Base-by-base conservation (phyloP, 1,140 invertebrate species). In the Drosophila tsacasi region DNA sequence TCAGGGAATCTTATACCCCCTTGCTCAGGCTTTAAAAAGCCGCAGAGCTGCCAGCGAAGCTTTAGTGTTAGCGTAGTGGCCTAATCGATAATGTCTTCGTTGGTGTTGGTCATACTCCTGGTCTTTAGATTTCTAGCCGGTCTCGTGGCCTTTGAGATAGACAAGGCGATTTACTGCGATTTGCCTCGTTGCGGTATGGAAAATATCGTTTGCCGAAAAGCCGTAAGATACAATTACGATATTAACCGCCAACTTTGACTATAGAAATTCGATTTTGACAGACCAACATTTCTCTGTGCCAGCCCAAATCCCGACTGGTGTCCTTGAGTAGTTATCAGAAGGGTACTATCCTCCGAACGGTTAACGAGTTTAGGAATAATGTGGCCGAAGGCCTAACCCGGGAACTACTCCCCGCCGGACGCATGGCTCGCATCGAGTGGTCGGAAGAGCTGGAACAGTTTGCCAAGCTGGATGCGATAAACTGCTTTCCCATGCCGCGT, bases 141-240 rank as follows among this genome's bases (percentile, higher is more conserved):
- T 10, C 13, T 62, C 7, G 8, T 10, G 15, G 60, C 35, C 2
- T 76, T 50, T 27, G 1, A 44, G 10, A 67, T 64, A n/a, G 30
- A 46, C 23, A 21, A 39, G 4, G 19, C n/a, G 1, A 27, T 21
- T 2, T 68, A 81, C 37, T 85, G 82, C 19, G 21, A 19, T 39
- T 21, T 60, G 47, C 32, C 46, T 0, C 39, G 40, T 44, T 84
- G 81, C 13, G 63, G 59, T 0, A 54, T n/a, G 10, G 21, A 55
- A 9, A 55, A 37, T 23, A 5, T 55, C 6, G 32, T 55, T 1
- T 55, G 52, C 21, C 32, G 2, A 23, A 17, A 37, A 23, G 15
- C 5, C 2, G 52, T 55, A 23, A 55, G 52, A 10, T 21, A 13
- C 2, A 21, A 15, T 35, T 5, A 17, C 12, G 1, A 5, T 37